Evolutionary conservation across 2,797 vertebrate species (phyloP).

Genomic region (Typhlichthys subterraneus): DNA sequence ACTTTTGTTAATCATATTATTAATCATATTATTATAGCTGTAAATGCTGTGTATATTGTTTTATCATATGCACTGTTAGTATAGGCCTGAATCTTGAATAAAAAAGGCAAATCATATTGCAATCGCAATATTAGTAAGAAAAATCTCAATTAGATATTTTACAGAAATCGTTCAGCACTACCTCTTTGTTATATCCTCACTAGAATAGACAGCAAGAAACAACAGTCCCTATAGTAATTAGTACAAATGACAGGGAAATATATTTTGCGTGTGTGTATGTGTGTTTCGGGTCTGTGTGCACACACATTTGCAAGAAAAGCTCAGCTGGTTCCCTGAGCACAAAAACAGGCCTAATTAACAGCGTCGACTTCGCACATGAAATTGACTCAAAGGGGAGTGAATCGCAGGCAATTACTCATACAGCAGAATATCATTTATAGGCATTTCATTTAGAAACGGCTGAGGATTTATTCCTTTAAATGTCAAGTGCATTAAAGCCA

Average conservation of each 20-base stretch:
- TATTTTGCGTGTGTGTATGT: conserved; percentile 17
- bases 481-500: conserved; percentile 12
- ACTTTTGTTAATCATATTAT: neutral
- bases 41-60: conserved; percentile 32
- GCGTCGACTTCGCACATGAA: conserved; percentile 77
- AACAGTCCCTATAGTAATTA: conserved; percentile 75
- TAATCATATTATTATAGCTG: conserved; percentile 14
- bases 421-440: conserved; percentile 72
- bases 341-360: conserved; percentile 82
- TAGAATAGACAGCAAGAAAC: conserved; percentile 65
- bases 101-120: conserved; percentile 21
- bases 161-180: conserved; percentile 68
- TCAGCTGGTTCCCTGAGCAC: conserved; percentile 77
- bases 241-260: conserved; percentile 66
- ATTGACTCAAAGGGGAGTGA: conserved; percentile 78
- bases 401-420: conserved; percentile 77
- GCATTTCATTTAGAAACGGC: conserved; percentile 65
- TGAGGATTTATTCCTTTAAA: conserved; percentile 52
- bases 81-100: too few species aligned
- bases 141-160: conserved; percentile 22
- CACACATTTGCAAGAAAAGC: conserved; percentile 40
- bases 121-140: conserved; percentile 29
- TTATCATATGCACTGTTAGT: conserved; percentile 20
- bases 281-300: neutral
- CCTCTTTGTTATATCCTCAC: conserved; percentile 74